phyloP scores from a whole-genome alignment of 1,140 invertebrate genomes.

The Nymphalis io region DNA sequence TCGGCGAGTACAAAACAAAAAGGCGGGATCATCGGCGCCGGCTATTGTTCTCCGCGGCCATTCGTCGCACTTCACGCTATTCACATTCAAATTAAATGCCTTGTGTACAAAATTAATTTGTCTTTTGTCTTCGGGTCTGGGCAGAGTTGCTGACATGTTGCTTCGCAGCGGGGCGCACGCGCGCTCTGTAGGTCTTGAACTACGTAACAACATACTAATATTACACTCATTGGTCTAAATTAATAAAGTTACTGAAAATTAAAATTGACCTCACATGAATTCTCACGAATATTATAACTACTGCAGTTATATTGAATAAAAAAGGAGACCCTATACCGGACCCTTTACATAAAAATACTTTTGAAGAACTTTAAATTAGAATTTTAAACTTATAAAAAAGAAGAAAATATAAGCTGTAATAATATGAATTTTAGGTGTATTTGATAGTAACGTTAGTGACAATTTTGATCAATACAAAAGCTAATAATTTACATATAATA shows the following conservation, averaged over 20 bases:
- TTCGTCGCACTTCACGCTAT: conserved; percentile 81
- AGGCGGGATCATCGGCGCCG: conserved; percentile 73
- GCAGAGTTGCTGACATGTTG: conserved; percentile 62
- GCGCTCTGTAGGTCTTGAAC: conserved; percentile 19
- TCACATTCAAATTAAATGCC: conserved; percentile 80
- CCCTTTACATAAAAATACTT: no score
- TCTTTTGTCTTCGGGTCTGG: conserved; percentile 73
- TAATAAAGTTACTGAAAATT: not conserved
- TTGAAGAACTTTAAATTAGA: no score
- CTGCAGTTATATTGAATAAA: no score
- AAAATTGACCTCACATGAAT: no score
- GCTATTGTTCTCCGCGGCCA: conserved; percentile 76
- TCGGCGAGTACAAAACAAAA: conserved; percentile 72
- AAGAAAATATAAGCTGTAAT: no score
- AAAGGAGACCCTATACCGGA: no score
- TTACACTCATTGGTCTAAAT: not conserved
- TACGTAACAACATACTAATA: conserved; percentile 10
- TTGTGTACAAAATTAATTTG: conserved; percentile 81
- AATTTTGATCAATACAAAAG: no score
- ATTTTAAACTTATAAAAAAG: no score
- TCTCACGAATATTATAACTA: no score
- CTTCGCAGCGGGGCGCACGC: conserved; percentile 62
- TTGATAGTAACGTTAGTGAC: no score
- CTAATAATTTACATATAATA: no score
- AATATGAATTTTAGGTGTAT: no score